Percentiles rank a stretch among this genome's conserved stretches.
phyloP scores from a whole-genome alignment of 2,797 vertebrate genomes.

The Chiroxiphia lanceolata region DNA sequence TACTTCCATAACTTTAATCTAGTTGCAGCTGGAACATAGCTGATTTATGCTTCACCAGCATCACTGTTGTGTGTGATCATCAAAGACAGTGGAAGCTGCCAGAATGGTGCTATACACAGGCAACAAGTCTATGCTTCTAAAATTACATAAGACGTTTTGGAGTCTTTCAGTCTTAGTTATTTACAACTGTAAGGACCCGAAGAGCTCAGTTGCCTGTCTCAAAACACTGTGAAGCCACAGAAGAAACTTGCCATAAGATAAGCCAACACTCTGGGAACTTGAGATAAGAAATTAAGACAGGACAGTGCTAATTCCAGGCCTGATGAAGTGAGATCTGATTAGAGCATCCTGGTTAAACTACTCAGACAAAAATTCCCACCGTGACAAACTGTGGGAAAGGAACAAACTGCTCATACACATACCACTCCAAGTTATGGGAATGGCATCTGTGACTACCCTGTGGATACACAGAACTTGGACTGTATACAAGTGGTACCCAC shows the following conservation, averaged over 20 bases:
- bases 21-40: neutral
- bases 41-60: neutral
- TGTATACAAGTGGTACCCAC: neutral
- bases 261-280: neutral
- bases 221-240: neutral
- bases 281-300: neutral
- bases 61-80: neutral
- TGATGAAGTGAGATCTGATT: neutral
- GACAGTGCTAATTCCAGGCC: neutral
- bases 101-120: neutral
- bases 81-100: neutral
- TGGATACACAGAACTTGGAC: accelerated
- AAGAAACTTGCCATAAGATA: neutral
- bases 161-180: neutral
- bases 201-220: neutral
- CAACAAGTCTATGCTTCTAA: neutral
- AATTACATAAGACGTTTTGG: neutral
- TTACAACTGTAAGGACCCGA: accelerated
- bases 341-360: neutral
- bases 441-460: too few species aligned
- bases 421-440: neutral
- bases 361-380: neutral
- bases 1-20: neutral
- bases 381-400: neutral
- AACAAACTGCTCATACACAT: neutral